Evolutionary conservation across 2,113 vertebrate species (phyloP).

Genomic region (Psilopsiagon aymara): DNA sequence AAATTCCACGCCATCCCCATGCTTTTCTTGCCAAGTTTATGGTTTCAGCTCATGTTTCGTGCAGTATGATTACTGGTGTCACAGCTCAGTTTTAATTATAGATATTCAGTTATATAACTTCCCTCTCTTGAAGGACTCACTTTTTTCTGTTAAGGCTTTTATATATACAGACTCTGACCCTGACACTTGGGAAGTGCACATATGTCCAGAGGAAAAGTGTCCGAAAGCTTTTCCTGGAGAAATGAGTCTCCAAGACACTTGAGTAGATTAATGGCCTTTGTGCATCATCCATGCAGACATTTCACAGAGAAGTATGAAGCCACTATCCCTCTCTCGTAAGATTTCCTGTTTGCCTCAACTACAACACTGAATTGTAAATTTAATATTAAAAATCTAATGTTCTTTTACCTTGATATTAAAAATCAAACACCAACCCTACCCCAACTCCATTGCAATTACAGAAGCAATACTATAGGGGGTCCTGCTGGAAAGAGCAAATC

Average conservation of each 20-base stretch:
- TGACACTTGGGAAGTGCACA: background rate
- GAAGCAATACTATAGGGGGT: background rate
- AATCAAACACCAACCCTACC: background rate
- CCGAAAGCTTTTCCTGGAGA: background rate
- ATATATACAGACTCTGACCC: background rate
- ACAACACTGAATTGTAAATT: constrained; percentile 12
- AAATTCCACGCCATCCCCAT: accelerated
- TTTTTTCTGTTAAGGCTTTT: background rate
- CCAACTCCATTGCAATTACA: background rate
- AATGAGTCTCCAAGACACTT: background rate
- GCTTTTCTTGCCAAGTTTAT: background rate
- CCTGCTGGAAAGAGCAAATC: background rate
- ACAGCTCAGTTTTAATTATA: background rate
- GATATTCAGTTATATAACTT: background rate
- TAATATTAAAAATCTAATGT: background rate
- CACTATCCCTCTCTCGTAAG: background rate
- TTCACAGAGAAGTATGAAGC: background rate
- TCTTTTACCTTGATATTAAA: background rate
- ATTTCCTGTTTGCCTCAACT: background rate
- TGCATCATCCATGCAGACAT: background rate
- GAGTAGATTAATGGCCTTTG: background rate
- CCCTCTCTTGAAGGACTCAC: background rate
- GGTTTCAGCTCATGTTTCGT: background rate
- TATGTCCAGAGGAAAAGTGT: background rate
- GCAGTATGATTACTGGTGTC: background rate